phyloP scores from a whole-genome alignment of 2,113 vertebrate species.

The Bos javanicus region DNA sequence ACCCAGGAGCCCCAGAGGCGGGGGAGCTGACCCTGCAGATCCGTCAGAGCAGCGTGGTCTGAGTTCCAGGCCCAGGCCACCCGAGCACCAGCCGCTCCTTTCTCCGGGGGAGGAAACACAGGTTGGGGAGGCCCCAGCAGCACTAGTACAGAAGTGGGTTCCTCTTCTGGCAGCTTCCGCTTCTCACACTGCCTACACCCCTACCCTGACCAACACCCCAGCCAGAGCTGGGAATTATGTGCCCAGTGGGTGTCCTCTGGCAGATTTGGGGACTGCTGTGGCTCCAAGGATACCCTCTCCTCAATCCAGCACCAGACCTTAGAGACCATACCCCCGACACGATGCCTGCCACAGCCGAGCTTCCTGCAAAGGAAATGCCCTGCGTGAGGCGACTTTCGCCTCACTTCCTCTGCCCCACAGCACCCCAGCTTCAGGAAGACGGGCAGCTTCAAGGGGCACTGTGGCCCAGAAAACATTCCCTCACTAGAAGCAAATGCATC shows the following conservation, averaged over 20 bases:
- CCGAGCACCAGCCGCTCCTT: neutral
- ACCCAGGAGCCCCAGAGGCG: neutral
- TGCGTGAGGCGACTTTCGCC: neutral
- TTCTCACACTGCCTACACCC: neutral
- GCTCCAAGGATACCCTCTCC: neutral
- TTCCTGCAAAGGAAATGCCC: neutral
- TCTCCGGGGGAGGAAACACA: neutral
- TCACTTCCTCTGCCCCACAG: neutral
- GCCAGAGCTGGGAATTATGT: neutral
- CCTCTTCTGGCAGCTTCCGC: constrained; percentile 44
- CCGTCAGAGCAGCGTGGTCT: no score
- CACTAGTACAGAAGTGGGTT: neutral
- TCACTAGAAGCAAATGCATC: neutral
- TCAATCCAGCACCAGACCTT: neutral
- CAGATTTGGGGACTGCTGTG: neutral
- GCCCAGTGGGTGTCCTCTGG: neutral
- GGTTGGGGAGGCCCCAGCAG: neutral
- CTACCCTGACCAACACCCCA: neutral
- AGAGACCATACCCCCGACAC: neutral
- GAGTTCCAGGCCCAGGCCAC: accelerated
- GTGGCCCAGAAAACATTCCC: neutral
- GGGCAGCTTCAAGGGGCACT: neutral
- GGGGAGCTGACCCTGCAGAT: neutral
- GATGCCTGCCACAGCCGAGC: neutral
- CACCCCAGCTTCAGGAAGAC: neutral